phyloP scores from a whole-genome alignment of 2,113 vertebrate genomes.

The Tiliqua scincoides region DNA sequence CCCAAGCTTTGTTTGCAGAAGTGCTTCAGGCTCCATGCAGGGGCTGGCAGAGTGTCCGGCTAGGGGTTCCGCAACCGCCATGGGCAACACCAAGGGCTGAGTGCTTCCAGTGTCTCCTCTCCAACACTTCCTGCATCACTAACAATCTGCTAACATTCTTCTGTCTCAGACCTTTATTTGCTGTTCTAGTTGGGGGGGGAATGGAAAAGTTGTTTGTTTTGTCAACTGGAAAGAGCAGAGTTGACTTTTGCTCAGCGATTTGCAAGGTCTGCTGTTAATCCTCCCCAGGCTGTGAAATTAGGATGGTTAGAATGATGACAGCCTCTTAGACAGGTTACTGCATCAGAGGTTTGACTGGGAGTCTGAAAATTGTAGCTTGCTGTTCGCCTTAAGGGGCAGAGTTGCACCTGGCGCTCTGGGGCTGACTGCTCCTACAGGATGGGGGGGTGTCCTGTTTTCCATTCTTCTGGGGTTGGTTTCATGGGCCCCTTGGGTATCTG shows the following conservation, averaged over 20 bases:
- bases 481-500: fast-evolving
- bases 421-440: not conserved
- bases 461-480: not conserved
- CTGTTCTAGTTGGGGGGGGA: not conserved
- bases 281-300: not conserved
- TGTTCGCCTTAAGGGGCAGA: not conserved
- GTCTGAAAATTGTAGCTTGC: not conserved
- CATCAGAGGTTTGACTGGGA: not conserved
- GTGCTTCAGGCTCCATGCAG: not conserved
- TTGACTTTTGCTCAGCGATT: not conserved
- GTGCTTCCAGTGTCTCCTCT: conserved; percentile 18
- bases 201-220: no score
- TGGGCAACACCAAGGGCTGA: not conserved
- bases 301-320: not conserved
- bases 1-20: not conserved
- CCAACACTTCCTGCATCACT: conserved; percentile 33
- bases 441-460: no score
- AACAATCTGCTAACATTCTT: conserved; percentile 30
- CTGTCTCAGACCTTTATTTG: conserved; percentile 5
- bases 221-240: not conserved
- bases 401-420: not conserved
- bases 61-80: not conserved
- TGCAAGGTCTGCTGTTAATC: not conserved
- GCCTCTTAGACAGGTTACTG: no score
- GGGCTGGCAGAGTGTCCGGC: not conserved